These are phyloP conservation scores for Acrocephalus kingi DNA, from an alignment of 2,113 vertebrate species.

Conservation along the genomic window DNA sequence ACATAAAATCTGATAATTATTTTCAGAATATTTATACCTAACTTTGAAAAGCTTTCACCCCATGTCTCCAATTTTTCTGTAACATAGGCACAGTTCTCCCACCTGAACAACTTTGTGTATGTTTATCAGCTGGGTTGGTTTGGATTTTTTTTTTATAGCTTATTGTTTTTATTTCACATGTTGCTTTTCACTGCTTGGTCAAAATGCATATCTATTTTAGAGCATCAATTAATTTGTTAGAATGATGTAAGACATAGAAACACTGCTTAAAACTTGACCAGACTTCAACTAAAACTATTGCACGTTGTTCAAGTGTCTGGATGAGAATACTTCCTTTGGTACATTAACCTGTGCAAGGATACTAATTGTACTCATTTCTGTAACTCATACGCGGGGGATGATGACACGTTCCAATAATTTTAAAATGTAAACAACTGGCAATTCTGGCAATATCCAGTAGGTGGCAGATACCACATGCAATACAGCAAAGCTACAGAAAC, in stretches of 20 bases:
- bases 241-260: neutral
- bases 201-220: neutral
- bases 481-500: neutral
- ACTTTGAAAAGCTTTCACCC: neutral
- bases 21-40: neutral
- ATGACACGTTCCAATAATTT: neutral
- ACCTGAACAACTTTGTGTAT: neutral
- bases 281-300: neutral
- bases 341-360: neutral
- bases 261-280: neutral
- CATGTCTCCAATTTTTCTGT: neutral
- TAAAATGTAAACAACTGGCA: neutral
- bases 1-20: neutral
- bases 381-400: neutral
- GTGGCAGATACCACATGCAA: conserved; percentile 51
- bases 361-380: neutral
- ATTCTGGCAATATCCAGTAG: conserved; percentile 58
- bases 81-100: neutral
- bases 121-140: neutral
- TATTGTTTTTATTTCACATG: neutral
- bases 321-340: neutral
- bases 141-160: neutral
- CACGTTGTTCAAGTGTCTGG: rapidly evolving
- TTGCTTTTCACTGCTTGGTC: neutral
- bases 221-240: neutral